phyloP scores from a whole-genome alignment of 2,113 vertebrate genomes.

The Pelvicachromis taeniatus region DNA sequence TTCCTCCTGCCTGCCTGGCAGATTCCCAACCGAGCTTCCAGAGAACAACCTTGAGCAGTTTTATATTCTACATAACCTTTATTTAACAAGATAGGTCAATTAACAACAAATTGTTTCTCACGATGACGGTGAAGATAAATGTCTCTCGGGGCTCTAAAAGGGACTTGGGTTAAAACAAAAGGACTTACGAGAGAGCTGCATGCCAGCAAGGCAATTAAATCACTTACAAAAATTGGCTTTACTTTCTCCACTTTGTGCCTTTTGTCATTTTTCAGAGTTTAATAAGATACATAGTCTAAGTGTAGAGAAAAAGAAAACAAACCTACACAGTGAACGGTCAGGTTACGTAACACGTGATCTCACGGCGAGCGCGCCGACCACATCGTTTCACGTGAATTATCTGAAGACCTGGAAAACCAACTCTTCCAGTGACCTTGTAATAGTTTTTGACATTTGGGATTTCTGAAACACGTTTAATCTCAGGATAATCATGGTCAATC shows the following conservation, averaged over 20 bases:
- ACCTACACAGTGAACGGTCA: not conserved
- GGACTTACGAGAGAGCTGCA: not conserved
- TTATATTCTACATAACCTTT: slow-evolving; percentile 11
- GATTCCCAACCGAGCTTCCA: slow-evolving; percentile 1
- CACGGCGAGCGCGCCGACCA: not conserved
- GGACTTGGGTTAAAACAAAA: not conserved
- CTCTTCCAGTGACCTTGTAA: slow-evolving; percentile 33
- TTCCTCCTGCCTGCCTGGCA: slow-evolving; percentile 2
- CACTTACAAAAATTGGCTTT: not conserved
- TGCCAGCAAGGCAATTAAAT: not conserved
- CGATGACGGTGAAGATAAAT: not conserved
- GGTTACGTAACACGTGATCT: not conserved
- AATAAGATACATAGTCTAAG: not conserved
- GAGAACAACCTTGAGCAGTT: slow-evolving; percentile 4
- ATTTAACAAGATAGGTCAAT: slow-evolving; percentile 22
- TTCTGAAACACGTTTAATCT: slow-evolving; percentile 64
- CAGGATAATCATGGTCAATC: slow-evolving; percentile 49
- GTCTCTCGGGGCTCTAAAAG: not conserved
- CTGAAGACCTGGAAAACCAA: not conserved
- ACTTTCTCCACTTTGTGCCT: not conserved
- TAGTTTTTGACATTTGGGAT: slow-evolving; percentile 49
- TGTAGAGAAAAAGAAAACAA: not conserved
- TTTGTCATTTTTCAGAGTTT: not conserved
- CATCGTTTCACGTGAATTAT: not conserved
- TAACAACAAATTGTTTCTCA: not conserved